Base-by-base conservation (phyloP, 92 coral and sea anemone genomes). In the Palythoa heliodiscus region DNA sequence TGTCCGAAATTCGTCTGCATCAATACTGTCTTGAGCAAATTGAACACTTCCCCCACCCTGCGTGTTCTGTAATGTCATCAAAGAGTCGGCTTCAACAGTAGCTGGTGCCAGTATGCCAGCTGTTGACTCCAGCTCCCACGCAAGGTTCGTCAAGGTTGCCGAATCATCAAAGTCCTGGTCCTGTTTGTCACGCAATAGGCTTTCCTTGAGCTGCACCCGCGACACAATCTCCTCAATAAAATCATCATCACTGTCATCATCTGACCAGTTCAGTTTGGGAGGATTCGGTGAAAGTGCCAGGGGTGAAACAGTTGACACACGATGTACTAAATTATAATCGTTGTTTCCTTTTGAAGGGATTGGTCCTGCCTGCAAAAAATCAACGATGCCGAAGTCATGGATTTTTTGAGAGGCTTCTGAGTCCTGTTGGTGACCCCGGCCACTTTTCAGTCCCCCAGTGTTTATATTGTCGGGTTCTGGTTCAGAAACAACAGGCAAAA, bases 51-150 rank as follows among this genome's bases (percentile, higher is more conserved):
- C 48, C 38, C 52, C 79, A 15, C 73, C 86, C 70, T 35, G 88
- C 40, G 82, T 82, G 64, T 64, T 71, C n/a, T 39, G 73, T 10
- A 52, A 76, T 25, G 66, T 85, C 50, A 52, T 67, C 39, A 82
- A 37, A 58, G 63, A 87, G 9, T 88, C 87, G 29, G 89, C 82
- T 67, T 92, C 93, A 23, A 87, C 82, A 39, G 89, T 94, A 68
- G 92, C 88, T n/a, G 87, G 93, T 37, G 98, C 89, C 87, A 92
- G 75, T n/a, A 93, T 80, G 14, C 96, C 99, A 63, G 98, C 89
- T 43, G 99, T 92, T 58, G 98, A 94, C 68, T 95, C 98, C 66
- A 96, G 92, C 86, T 96, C 99, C 98, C 99, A 96, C 54, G 92
- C 89, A 83, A 96, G 84, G 89, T 96, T 92, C 37, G 93, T 89